Base-by-base conservation (phyloP, 2,888 invertebrate genomes). In the Hybos culiciformis region DNA sequence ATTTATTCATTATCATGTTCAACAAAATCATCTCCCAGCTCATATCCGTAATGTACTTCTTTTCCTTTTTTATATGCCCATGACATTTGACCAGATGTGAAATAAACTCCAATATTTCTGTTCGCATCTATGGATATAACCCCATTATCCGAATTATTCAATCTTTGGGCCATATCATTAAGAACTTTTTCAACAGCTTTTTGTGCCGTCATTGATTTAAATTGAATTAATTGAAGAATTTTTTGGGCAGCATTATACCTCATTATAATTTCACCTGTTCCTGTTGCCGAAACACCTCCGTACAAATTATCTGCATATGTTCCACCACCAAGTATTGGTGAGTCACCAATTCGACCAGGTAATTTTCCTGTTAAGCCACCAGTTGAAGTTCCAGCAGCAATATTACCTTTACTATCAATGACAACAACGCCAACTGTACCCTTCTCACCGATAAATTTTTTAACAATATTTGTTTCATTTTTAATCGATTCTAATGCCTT, bases 381-480 rank as follows among this genome's bases (percentile, higher is more conserved):
- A 0, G 87, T 88, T 8, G 87, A 87, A 0, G 87, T 88, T 0
- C 82, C 87, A 2, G 77, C 83, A 1, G 84, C 83, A 37, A 87
- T 66, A 54, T 79, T 77, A 0, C 87, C 87, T 14, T 46, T 54
- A 0, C 60, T 56, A 60, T 87, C 85, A 19, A 88, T 67, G 0
- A 83, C 87, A 2, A 88, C 84, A 4, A 86, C 85, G 6, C 88
- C 88, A 1, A 88, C 87, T 1, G 87, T 87, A 7, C 84, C 85
- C 15, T 80, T 78, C 44, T 74, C 79, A 44, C 69, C 72, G 14
- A 5, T 7, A 3, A 19, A 32, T 32, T 6, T 11, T 18, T 19
- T n/a, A 23, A 37, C 34, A 38, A 37, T 8, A 23, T 37, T 19
- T 19, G 34, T 9, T 23, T 29, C 44, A 3, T 53, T 50, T 45